These are phyloP conservation scores for Elysia chlorotica DNA, from an alignment of 1,140 invertebrate genomes.

Conservation along the genomic window DNA sequence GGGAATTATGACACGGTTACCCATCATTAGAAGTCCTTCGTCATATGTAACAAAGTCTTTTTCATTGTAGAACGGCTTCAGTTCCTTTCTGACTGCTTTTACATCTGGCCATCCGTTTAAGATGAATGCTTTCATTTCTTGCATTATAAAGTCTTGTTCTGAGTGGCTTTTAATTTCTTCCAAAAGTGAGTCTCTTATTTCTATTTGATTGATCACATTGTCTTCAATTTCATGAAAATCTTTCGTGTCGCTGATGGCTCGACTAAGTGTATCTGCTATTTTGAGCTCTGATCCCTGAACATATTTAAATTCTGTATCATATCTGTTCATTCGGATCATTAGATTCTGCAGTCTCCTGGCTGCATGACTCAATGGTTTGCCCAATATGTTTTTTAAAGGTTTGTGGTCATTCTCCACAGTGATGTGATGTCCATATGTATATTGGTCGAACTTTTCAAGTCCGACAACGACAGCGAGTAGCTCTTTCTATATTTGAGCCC, in stretches of 20 bases:
- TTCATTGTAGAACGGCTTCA: constrained; percentile 26
- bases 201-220: not conserved
- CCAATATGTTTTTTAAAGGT: constrained; percentile 55
- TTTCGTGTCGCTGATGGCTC: not conserved
- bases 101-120: constrained; percentile 27
- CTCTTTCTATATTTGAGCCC: constrained; percentile 64
- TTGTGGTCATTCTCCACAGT: constrained; percentile 54
- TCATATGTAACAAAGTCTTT: constrained; percentile 35
- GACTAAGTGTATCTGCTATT: constrained; percentile 33
- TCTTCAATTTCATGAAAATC: not conserved
- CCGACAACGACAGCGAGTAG: constrained; percentile 63
- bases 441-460: constrained; percentile 36
- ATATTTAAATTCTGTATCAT: constrained; percentile 29
- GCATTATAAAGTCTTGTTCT: not conserved
- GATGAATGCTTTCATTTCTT: constrained; percentile 4
- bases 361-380: constrained; percentile 43
- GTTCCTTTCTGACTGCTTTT: not conserved
- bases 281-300: constrained; percentile 18
- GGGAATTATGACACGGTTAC: constrained; percentile 49
- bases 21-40: constrained; percentile 45
- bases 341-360: constrained; percentile 24
- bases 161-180: constrained; percentile 20
- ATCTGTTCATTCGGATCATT: constrained; percentile 29
- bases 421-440: constrained; percentile 41
- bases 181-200: constrained; percentile 24